These are phyloP conservation scores for Lampris megalopsis DNA, from an alignment of 2,113 vertebrate species.

Conservation along the genomic window DNA sequence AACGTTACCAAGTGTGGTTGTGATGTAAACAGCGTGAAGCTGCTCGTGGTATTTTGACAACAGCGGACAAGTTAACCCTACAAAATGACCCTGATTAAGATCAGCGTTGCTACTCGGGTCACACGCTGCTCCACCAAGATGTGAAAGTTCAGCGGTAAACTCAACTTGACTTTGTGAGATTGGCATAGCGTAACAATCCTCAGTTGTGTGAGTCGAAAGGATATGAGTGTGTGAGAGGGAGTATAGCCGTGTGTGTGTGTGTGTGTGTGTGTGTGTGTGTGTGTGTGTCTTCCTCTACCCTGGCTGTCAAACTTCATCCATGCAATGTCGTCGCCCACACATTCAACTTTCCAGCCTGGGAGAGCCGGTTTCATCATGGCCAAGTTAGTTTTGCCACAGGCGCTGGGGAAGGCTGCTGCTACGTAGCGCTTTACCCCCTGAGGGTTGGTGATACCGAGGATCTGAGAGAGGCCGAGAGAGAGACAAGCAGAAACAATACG, in stretches of 20 bases:
- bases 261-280: background rate
- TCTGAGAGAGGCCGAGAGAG: constrained; percentile 74
- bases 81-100: too few species aligned
- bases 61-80: too few species aligned
- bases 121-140: too few species aligned
- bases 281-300: constrained; percentile 79
- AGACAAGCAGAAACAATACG: background rate
- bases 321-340: constrained; percentile 96
- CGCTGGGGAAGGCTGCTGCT: constrained; percentile 95
- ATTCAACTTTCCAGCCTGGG: constrained; percentile 96
- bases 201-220: too few species aligned
- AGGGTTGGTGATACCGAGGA: constrained; percentile 95
- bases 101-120: too few species aligned
- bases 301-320: constrained; percentile 99
- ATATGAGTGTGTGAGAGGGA: too few species aligned
- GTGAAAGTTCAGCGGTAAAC: too few species aligned
- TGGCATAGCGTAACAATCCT: too few species aligned
- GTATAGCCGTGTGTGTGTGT: background rate
- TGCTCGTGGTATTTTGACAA: too few species aligned
- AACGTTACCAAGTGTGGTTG: too few species aligned
- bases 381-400: constrained; percentile 98
- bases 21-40: too few species aligned
- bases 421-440: constrained; percentile 94
- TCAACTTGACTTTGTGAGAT: too few species aligned
- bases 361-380: constrained; percentile 96